Base-by-base conservation (phyloP, 2,797 vertebrate species). In the Myotis vivesi region DNA sequence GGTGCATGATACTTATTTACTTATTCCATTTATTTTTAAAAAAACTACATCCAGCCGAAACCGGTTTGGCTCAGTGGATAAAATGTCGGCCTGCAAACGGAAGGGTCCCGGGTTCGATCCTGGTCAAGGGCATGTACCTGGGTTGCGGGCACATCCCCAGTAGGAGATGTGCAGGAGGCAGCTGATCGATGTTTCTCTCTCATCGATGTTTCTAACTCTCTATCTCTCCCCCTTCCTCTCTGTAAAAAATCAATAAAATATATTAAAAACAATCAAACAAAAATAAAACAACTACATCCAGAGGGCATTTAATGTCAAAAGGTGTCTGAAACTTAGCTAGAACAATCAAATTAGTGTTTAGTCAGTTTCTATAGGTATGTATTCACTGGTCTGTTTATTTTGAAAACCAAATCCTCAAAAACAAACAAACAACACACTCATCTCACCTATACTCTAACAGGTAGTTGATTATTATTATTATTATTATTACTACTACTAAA, bases 11-110 rank as follows among this genome's bases (percentile, higher is more conserved):
- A 73, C 57, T 90, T 72, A 87, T 71, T 75, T 30, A 73, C 46
- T 90, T 72, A 87, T 71, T 75, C 30, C 30, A 36, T 46, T 94
- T 77, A 36, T 22, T 94, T 89, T 79, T 53, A 51, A 95, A 84
- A 16, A 64, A 96, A 49, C 25, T 46, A 46, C 41, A 36, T 93
- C 75, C 66, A 11, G 80, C n/a, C n/a, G n/a, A n/a, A n/a, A n/a
- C n/a, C n/a, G n/a, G n/a, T n/a, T n/a, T n/a, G n/a, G n/a, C n/a
- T n/a, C n/a, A n/a, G n/a, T n/a, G n/a, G n/a, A n/a, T n/a, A n/a
- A n/a, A n/a, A n/a, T n/a, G n/a, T n/a, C n/a, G n/a, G n/a, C n/a
- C n/a, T n/a, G n/a, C n/a, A n/a, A n/a, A n/a, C n/a, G n/a, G n/a
- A n/a, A n/a, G n/a, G n/a, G n/a, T n/a, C n/a, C n/a, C n/a, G n/a